These are phyloP conservation scores for Xenopus borealis DNA, from an alignment of 2,113 vertebrate genomes.

Conservation along the genomic window DNA sequence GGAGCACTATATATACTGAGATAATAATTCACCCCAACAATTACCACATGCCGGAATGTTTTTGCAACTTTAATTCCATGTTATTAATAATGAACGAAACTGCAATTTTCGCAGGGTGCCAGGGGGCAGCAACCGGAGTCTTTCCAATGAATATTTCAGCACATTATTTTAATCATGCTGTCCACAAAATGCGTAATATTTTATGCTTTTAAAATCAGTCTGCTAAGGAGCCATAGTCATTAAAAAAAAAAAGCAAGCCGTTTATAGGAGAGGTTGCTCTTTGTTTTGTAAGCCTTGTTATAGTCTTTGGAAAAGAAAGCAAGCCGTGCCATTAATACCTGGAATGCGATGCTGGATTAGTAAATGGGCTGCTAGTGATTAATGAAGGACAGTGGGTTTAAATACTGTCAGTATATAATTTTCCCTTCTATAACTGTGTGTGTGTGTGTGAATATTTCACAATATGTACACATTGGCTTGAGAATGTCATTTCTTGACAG, in stretches of 20 bases:
- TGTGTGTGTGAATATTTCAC: too few species aligned
- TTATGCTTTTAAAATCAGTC: conserved; percentile 86
- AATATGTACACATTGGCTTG: too few species aligned
- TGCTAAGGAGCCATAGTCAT: conserved; percentile 78
- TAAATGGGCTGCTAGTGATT: conserved; percentile 83
- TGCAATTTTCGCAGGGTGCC: conserved; percentile 90
- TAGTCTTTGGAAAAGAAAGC: conserved; percentile 84
- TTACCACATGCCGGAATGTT: conserved; percentile 87
- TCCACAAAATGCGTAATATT: conserved; percentile 77
- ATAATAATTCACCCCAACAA: conserved; percentile 98
- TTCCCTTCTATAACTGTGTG: too few species aligned
- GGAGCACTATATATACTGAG: conserved; percentile 76
- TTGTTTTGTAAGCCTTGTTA: conserved; percentile 98
- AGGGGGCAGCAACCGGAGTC: conserved; percentile 84
- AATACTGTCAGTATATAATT: background rate
- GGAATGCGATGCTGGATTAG: conserved; percentile 91
- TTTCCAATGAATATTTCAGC: conserved; percentile 99
- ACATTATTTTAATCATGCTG: conserved; percentile 98
- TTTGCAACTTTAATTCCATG: conserved; percentile 83
- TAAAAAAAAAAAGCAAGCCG: conserved; percentile 86
- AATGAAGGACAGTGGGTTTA: background rate
- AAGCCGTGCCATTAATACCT: conserved; percentile 86
- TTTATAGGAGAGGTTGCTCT: conserved; percentile 75
- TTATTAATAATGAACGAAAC: conserved; percentile 99
- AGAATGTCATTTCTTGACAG: too few species aligned